A percentile compares a stretch with the other conserved stretches of the same genome.
Conservation (phyloP, 2,113 vertebrate species). For the Vulpes lagopus region DNA sequence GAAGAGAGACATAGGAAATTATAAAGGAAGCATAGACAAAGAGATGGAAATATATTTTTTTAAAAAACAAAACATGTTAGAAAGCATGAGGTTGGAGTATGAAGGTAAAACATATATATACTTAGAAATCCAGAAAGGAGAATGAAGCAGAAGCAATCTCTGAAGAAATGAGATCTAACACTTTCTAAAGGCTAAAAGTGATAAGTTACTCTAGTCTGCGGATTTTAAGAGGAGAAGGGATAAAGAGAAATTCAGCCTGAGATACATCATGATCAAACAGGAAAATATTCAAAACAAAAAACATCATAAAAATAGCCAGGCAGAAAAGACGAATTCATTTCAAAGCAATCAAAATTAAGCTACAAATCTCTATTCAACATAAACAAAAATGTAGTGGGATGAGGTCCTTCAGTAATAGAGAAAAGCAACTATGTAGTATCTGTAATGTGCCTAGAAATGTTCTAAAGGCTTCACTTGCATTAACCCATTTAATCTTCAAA, state of each 20-base stretch:
- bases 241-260: not conserved
- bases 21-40: not conserved
- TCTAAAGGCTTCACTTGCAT: not conserved
- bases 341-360: conserved; percentile 17
- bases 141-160: not conserved
- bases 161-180: conserved; percentile 16
- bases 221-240: not conserved
- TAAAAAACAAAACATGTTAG: not conserved
- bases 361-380: not conserved
- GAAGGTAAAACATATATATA: not conserved
- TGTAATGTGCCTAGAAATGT: not conserved
- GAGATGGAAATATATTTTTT: not conserved
- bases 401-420: not conserved
- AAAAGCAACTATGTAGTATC: not conserved
- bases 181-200: conserved; percentile 1
- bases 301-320: not conserved
- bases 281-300: conserved; percentile 5
- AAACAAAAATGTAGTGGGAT: not conserved
- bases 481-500: not conserved
- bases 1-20: not conserved
- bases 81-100: not conserved
- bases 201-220: not conserved
- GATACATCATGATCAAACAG: not conserved
- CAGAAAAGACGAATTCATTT: conserved; percentile 40
- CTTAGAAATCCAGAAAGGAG: not conserved